Evolutionary conservation across 2,888 invertebrate species (phyloP).

Genomic region (Lathronympha strigana): DNA sequence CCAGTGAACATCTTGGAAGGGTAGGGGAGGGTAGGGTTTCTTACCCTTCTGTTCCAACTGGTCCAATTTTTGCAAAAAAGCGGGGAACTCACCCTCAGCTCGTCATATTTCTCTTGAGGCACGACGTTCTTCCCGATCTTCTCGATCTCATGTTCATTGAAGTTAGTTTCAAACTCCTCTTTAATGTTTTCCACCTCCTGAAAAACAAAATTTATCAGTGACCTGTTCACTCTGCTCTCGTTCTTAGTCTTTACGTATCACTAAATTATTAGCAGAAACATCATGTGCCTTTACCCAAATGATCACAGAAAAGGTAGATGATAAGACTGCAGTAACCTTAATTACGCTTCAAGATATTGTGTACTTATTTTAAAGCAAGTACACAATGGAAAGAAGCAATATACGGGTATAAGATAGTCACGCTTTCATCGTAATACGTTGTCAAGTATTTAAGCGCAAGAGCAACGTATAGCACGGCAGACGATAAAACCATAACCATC

Average conservation of each 20-base stretch:
- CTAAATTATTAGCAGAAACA: background rate
- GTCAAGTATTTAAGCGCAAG: too few relatives aligned
- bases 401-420: too few relatives aligned
- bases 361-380: background rate
- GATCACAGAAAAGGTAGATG: background rate
- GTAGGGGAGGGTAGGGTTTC: too few relatives aligned
- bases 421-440: too few relatives aligned
- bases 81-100: constrained; percentile 57
- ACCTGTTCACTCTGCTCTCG: background rate
- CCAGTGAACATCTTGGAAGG: too few relatives aligned
- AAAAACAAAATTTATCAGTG: constrained; percentile 45
- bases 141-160: constrained; percentile 71
- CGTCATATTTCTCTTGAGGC: constrained; percentile 67
- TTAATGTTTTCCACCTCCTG: constrained; percentile 73
- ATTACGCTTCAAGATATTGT: background rate
- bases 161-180: constrained; percentile 66
- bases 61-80: too few relatives aligned
- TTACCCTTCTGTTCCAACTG: too few relatives aligned
- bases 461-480: too few relatives aligned
- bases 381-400: too few relatives aligned
- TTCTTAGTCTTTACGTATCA: background rate
- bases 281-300: background rate
- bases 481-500: too few relatives aligned
- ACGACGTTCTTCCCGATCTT: constrained; percentile 58
- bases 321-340: background rate